Conservation (phyloP, 1,140 invertebrate genomes). For the Cydia amplana region DNA sequence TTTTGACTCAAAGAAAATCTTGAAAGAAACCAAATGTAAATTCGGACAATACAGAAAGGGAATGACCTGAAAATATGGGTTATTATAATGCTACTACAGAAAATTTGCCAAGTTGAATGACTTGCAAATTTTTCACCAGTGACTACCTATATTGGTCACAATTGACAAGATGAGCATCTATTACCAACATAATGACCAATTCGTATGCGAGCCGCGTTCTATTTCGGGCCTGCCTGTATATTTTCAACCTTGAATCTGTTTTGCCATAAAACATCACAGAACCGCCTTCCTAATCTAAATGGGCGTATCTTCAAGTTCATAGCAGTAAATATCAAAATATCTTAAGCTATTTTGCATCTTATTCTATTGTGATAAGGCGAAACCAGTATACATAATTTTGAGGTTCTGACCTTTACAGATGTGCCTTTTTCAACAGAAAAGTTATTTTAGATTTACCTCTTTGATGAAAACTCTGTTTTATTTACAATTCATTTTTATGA, state of each 20-base stretch:
- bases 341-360: neutral
- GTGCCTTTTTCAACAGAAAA: neutral
- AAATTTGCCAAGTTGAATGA: too few relatives aligned
- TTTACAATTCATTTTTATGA: neutral
- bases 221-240: slow-evolving; percentile 35
- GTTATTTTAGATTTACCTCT: slow-evolving; percentile 29
- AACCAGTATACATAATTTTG: neutral
- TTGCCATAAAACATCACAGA: slow-evolving; percentile 44
- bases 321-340: neutral
- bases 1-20: too few relatives aligned
- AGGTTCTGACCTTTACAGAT: neutral
- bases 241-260: slow-evolving; percentile 46
- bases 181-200: slow-evolving; percentile 25
- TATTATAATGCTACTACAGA: neutral
- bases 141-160: neutral
- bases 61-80: too few relatives aligned
- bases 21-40: too few relatives aligned
- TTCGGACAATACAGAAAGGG: too few relatives aligned
- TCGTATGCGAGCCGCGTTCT: slow-evolving; percentile 12
- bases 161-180: slow-evolving; percentile 10
- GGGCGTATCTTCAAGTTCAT: neutral
- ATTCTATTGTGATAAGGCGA: neutral
- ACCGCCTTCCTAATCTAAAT: neutral
- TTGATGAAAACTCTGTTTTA: slow-evolving; percentile 28
- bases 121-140: neutral